Evolutionary conservation across 2,797 vertebrate genomes (phyloP), one percentile per base, ranked within the genome.

Genomic region (Champsocephalus gunnari): DNA sequence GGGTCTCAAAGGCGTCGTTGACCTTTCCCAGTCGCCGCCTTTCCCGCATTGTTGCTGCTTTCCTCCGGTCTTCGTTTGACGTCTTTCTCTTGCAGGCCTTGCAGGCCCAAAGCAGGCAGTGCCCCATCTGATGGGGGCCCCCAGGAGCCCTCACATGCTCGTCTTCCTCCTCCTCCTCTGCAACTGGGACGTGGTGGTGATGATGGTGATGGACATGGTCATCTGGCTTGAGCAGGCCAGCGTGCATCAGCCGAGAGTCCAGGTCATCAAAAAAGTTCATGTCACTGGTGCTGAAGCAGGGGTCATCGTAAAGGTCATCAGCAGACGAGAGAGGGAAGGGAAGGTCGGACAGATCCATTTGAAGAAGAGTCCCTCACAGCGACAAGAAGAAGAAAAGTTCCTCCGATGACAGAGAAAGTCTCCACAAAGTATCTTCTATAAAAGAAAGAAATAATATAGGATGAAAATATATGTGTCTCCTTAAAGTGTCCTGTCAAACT

Each of bases 11-110:
- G 34, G 98, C 98, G 58, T 98, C 96, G 7, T 99, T 99, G 82
- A 99, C 98, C 85, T 98, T 99, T 86, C 97, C 95, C 57, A 99
- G 96, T 32, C 98, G 93, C 64, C 97, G 93, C 73, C 98, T 89
- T 77, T 99, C 98, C 10, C 98, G 92, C 98, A 99, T 97, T 9
- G 98, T 99, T 44, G 98, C 98, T 0, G 98, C 98, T 84, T 98
- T 98, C 49, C 98, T 95, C 50, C 97, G 94, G 94, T 99, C 98
- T 0, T 95, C 96, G 0, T 97, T 96, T 6, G 97, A 98, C 19
- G 98, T 98, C 92, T 99, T 99, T 73, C 97, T 96, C 90, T 99
- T 99, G 94, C 98, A 99, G 32, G 98, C 97, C 88, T 99, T 99
- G 93, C 98, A 99, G 11, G 98, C 98, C 98, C 98, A 99, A 3